Percentiles rank a stretch among this genome's conserved stretches.
Conservation (phyloP, 1,140 invertebrate genomes). For the Spodoptera litura region DNA sequence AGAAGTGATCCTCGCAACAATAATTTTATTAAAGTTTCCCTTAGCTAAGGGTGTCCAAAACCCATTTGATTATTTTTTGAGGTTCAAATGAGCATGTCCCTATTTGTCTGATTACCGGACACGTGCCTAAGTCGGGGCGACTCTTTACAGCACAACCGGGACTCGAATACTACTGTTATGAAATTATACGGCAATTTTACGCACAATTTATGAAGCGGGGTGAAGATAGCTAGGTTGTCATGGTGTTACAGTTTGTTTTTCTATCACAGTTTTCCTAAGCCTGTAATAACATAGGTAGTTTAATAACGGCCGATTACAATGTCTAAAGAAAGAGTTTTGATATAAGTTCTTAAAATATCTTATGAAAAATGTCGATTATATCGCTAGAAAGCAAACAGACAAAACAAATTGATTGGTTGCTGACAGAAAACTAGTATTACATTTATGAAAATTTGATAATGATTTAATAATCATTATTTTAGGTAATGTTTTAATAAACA, state of each 20-base stretch:
- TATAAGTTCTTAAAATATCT: too few species aligned
- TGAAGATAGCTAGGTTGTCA: neutral
- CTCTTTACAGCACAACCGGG: conserved; percentile 16
- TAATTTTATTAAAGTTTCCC: conserved; percentile 8
- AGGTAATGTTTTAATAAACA: too few species aligned
- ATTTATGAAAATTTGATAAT: too few species aligned
- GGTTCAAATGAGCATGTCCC: conserved; percentile 70
- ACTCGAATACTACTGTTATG: conserved; percentile 61
- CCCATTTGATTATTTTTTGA: conserved; percentile 42
- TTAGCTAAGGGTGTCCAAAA: conserved; percentile 17
- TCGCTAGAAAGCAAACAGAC: neutral
- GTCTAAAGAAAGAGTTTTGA: too few species aligned
- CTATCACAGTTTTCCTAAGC: too few species aligned
- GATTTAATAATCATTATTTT: too few species aligned
- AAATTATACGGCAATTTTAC: conserved; percentile 43
- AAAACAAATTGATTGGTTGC: neutral
- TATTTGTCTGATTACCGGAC: conserved; percentile 76
- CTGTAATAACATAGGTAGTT: too few species aligned
- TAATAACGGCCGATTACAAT: too few species aligned
- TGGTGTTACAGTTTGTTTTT: neutral
- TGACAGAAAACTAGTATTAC: too few species aligned
- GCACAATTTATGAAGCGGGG: conserved; percentile 18
- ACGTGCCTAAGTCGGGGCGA: conserved; percentile 57
- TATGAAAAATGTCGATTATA: neutral
- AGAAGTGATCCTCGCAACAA: too few species aligned